Conservation (phyloP, 2,113 vertebrate species). For the Podarcis muralis region DNA sequence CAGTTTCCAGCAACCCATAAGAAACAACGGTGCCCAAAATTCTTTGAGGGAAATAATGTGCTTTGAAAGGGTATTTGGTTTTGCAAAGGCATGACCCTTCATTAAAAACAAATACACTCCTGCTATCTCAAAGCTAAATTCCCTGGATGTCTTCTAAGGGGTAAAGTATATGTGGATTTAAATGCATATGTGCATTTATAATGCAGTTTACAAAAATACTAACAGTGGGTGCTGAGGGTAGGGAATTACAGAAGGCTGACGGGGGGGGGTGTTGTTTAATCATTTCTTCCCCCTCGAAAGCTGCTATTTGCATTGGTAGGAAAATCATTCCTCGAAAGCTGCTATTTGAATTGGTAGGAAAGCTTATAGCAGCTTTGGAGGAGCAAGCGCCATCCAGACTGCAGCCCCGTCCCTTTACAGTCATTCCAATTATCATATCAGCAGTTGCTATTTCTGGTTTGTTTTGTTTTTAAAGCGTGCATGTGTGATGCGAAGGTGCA, state of each 20-base stretch:
- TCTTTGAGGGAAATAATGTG: too few relatives aligned
- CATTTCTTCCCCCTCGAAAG: neutral
- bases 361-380: neutral
- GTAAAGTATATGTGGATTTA: neutral
- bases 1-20: too few relatives aligned
- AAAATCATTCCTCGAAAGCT: neutral
- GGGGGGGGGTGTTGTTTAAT: too few relatives aligned
- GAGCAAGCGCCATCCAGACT: neutral
- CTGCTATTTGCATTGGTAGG: neutral
- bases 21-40: too few relatives aligned
- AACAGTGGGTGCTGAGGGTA: neutral
- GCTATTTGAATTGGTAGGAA: neutral
- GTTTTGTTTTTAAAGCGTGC: neutral
- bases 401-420: neutral
- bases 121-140: neutral
- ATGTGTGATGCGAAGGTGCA: too few relatives aligned
- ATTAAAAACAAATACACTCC: neutral
- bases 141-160: neutral
- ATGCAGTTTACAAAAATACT: neutral
- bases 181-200: neutral
- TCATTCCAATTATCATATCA: neutral
- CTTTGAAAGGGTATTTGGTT: neutral
- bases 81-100: neutral
- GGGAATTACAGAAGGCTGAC: neutral
- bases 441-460: neutral